Conservation (phyloP, 2,888 invertebrate species). For the Byasa hedistus region DNA sequence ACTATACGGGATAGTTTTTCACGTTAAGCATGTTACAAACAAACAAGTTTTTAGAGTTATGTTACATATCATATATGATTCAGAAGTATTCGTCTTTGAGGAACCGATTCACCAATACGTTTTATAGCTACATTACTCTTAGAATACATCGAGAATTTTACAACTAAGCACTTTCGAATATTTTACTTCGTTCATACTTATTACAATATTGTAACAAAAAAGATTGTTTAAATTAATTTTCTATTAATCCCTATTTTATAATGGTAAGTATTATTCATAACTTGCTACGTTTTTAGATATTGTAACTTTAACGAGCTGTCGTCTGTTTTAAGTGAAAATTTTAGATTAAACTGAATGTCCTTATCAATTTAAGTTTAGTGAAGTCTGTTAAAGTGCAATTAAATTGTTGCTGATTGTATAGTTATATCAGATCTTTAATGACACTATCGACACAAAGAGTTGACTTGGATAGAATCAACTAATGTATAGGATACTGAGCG, state of each 20-base stretch:
- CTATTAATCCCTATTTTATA: too few relatives aligned
- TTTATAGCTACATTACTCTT: background rate
- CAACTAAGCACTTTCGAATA: too few relatives aligned
- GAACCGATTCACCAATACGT: background rate
- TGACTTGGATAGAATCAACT: too few relatives aligned
- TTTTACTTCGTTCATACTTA: too few relatives aligned
- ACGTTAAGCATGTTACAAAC: background rate
- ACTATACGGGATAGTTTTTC: conserved; percentile 17
- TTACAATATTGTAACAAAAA: too few relatives aligned
- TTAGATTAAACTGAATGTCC: too few relatives aligned
- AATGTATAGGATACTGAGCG: background rate
- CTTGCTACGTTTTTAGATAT: too few relatives aligned
- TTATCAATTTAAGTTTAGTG: background rate
- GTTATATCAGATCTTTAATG: background rate
- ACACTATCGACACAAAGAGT: background rate
- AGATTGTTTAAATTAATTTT: too few relatives aligned
- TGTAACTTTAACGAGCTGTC: too few relatives aligned
- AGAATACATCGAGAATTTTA: background rate
- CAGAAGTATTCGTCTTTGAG: background rate
- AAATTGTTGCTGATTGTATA: background rate
- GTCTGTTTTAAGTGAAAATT: too few relatives aligned
- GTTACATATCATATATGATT: background rate
- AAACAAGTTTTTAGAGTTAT: too few relatives aligned
- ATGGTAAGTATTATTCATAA: too few relatives aligned
- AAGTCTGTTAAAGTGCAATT: background rate